Evolutionary conservation across 2,113 vertebrate genomes (phyloP).

Genomic region (Rhinopomastus cyanomelas): DNA sequence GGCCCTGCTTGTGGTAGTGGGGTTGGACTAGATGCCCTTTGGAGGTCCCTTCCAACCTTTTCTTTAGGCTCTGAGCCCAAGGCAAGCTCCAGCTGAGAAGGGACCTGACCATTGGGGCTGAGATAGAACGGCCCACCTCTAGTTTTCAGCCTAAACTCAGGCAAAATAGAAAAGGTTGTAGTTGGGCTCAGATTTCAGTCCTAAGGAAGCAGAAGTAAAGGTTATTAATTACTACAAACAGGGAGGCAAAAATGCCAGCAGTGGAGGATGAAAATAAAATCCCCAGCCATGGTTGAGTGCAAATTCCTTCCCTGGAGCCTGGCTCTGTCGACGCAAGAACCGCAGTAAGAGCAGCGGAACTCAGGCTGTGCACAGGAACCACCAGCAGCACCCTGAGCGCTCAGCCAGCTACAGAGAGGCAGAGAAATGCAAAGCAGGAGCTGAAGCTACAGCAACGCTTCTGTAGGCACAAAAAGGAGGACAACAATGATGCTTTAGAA

Average conservation of each 20-base stretch:
- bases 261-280: neutral
- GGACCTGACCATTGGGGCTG: rapidly evolving
- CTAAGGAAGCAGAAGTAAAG: neutral
- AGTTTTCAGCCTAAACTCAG: neutral
- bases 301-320: neutral
- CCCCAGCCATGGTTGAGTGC: neutral
- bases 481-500: neutral
- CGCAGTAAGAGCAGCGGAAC: neutral
- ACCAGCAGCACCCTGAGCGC: neutral
- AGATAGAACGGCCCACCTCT: neutral
- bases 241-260: neutral
- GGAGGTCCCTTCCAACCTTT: too few relatives aligned
- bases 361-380: neutral
- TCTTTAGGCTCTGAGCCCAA: neutral
- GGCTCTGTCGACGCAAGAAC: neutral
- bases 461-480: neutral
- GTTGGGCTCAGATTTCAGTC: neutral
- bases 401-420: neutral
- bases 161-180: too few relatives aligned
- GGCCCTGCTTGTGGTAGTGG: too few relatives aligned
- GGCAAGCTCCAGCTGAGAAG: neutral
- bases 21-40: too few relatives aligned
- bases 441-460: neutral
- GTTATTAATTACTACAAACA: neutral
- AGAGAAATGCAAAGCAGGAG: neutral